Base-by-base conservation (phyloP, 2,113 vertebrate species). In the Mirza zaza region DNA sequence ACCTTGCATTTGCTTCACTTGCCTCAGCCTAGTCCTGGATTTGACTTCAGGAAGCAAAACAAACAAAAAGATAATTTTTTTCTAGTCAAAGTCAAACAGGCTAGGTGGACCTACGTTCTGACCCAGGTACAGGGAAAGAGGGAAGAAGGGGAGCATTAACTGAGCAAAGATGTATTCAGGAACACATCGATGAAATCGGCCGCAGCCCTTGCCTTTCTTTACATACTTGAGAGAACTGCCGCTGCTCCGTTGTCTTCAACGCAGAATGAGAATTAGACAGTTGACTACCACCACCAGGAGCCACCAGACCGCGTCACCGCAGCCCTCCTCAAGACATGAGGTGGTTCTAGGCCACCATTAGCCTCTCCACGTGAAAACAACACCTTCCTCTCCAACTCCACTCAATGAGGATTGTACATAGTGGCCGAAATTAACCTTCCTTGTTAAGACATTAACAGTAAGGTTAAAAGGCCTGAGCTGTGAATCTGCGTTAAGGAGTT, bases 11-110 rank as follows among this genome's bases (percentile, higher is more conserved):
- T 81, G 11, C 20, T 59, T 94, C 73, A 76, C 5, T 55, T 29
- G 15, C 48, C 21, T 96, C 63, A 82, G 21, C 42, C 61, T 63
- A 63, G 55, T 77, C 10, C 23, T 86, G 50, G 23, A 67, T 83
- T 27, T 94, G 57, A 81, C 83, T 96, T 96, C 9, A 48, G 52
- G 32, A 65, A 73, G 21, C 11, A 93, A 63, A 96, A 50, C 20
- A 52, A 82, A 2, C 20, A 85, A 92, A 83, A 82, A 93, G 14
- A 81, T 15, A 82, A 52, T 11, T 20, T 70, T 77, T 75, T n/a
- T 86, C 55, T 20, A 84, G 3, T 25, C 7, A 36, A 95, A 23
- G 25, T 68, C 59, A 75, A 89, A 57, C 15, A 70, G 2, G 29
- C 34, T 10, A 57, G 36, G 32, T 80, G 39, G 23, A 52, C 21